Evolutionary conservation across 53 echinoderm and acorn worm species (phyloP), one percentile per base, ranked within the genome.

Genomic region (Pentamera pediparva): DNA sequence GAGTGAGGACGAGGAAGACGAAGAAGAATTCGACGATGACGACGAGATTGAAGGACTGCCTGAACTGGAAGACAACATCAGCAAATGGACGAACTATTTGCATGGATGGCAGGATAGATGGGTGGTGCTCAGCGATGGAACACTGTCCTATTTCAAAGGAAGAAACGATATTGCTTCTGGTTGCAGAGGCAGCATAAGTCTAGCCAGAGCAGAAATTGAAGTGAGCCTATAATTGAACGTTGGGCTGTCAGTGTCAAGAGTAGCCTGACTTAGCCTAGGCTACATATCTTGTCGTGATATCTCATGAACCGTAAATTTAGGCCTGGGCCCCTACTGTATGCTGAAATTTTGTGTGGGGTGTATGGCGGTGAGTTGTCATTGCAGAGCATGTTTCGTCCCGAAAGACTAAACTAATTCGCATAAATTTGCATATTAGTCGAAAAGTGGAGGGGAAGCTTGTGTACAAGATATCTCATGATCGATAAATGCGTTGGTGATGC

Each of bases 51-150:
- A 62, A 32, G 71, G 52, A 25, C 65, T 77, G 8, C 84, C 77
- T 29, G 94, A 93, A 75, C 72, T 87, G 39, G 89, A 93, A 65
- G 87, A 90, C 32, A 90, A 87, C 47, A 80, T 93, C 39, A 90
- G 87, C 67, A 93, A 93, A 80, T 93, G 94, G 94, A 93, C 94
- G 19, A 93, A 93, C 69, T 93, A 93, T 56, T 81, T 93, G 15
- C 94, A 93, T 43, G 94, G 94, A 10, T 93, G 94, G 94, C 94
- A 93, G 43, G 90, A 93, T 60, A 77, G 94, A 48, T 93, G 94
- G 94, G 87, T 93, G 55, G 82, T 87, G 60, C 81, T 93, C 19
- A 84, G 80, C 39, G 78, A 90, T 55, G 94, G 94, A 22, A 93
- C 94, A 9, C 70, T 93, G 50, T 86, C 91, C 32, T 93, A 93